These are phyloP conservation scores for Antidorcas marsupialis DNA, from an alignment of 2,113 vertebrate species.

Conservation along the genomic window DNA sequence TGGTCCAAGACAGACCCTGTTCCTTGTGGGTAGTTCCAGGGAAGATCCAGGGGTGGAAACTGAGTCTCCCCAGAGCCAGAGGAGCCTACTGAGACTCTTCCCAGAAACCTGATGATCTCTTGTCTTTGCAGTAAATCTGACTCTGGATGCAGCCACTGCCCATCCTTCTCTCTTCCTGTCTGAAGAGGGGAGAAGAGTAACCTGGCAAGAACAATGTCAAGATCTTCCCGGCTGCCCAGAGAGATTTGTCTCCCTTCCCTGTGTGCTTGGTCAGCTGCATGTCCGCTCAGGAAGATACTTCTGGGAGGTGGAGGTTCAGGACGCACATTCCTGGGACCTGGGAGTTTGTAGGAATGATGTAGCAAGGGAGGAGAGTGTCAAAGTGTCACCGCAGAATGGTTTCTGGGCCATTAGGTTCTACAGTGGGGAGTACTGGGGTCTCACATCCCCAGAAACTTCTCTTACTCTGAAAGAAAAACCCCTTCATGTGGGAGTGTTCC, in stretches of 20 bases:
- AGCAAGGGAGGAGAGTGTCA: not conserved
- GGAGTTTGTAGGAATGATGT: not conserved
- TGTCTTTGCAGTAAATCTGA: not conserved
- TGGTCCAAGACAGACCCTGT: fast-evolving
- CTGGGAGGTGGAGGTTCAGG: not conserved
- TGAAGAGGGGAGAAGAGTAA: not conserved
- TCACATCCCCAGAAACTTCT: not conserved
- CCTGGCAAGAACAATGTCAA: not conserved
- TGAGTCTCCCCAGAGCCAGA: not conserved
- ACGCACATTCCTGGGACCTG: not conserved
- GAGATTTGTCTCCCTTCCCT: not conserved
- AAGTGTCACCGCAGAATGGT: not conserved
- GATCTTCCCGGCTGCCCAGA: not conserved
- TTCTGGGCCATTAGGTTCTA: not conserved
- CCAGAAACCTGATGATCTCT: not conserved
- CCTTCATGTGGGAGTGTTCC: not conserved
- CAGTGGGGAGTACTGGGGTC: not conserved
- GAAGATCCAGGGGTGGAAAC: not conserved
- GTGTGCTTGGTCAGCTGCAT: not conserved
- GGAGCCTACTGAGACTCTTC: not conserved
- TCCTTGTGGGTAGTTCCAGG: too few species aligned
- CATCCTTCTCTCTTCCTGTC: not conserved
- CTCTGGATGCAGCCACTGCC: not conserved
- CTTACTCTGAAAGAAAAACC: not conserved
- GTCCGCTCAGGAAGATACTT: not conserved